phyloP scores from a whole-genome alignment of 92 coral and sea anemone species.

The Actinernus sp. region DNA sequence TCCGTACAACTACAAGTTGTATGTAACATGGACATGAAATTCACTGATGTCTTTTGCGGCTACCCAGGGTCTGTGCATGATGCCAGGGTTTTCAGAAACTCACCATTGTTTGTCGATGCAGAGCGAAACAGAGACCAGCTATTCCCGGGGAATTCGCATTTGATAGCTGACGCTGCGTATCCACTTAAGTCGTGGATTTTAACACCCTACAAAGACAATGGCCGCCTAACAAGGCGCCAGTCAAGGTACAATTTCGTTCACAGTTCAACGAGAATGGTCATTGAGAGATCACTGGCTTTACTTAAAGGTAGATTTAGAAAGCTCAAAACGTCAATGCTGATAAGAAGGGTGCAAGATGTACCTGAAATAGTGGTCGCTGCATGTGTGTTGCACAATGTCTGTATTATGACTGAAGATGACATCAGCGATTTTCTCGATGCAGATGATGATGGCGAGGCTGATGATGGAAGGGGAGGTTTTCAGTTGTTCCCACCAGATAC shows the following conservation, averaged over 20 bases:
- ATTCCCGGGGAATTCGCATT: conserved; percentile 54
- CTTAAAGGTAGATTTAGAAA: conserved; percentile 43
- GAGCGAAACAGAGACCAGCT: conserved; percentile 30
- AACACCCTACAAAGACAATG: conserved; percentile 46
- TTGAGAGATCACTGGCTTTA: conserved; percentile 52
- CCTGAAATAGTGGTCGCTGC: conserved; percentile 36
- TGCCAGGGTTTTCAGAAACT: conserved; percentile 53
- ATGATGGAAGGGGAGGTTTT: conserved; percentile 37
- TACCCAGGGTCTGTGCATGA: conserved; percentile 72
- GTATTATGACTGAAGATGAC: conserved; percentile 33
- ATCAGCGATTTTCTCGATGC: conserved; percentile 45
- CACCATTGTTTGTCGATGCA: conserved; percentile 52
- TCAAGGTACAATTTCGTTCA: conserved; percentile 27
- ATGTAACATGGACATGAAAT: conserved; percentile 46
- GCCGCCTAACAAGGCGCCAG: conserved; percentile 31
- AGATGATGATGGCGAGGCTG: conserved; percentile 24
- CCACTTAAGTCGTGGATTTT: conserved; percentile 50
- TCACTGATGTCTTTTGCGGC: conserved; percentile 69
- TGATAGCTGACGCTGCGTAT: conserved; percentile 62
- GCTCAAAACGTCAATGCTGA: conserved; percentile 43
- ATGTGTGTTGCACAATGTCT: too few relatives aligned
- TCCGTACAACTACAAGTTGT: conserved; percentile 58
- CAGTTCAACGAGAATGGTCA: conserved; percentile 56
- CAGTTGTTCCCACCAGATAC: conserved; percentile 29
- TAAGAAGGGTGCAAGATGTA: conserved; percentile 18